Conservation (phyloP, 2,113 vertebrate genomes). For the Triplophysa rosa region DNA sequence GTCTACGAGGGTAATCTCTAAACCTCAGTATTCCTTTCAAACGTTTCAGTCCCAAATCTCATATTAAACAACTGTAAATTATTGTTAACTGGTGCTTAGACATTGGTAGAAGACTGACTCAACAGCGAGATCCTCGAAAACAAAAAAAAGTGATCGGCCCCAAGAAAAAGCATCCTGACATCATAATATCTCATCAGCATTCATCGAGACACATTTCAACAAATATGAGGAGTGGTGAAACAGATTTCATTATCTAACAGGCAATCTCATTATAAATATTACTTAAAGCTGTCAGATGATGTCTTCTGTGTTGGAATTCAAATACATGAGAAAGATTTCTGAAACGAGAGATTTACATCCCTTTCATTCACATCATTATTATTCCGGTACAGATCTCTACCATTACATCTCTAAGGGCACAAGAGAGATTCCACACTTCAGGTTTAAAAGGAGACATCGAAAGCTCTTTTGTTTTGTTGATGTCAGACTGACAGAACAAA, state of each 20-base stretch:
- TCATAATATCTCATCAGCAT: neutral
- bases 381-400: slow-evolving; percentile 1
- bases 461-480: neutral
- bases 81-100: neutral
- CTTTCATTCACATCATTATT: neutral
- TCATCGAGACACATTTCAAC: neutral
- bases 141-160: neutral
- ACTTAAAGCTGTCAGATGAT: slow-evolving; percentile 3
- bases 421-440: neutral
- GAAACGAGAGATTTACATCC: neutral
- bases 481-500: slow-evolving; percentile 8
- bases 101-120: neutral
- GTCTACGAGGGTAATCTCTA: too few species aligned
- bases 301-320: neutral
- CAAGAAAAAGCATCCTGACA: neutral
- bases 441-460: neutral
- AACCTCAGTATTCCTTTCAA: too few species aligned
- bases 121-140: neutral
- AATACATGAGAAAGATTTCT: neutral
- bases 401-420: neutral
- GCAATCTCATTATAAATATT: neutral
- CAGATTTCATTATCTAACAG: neutral
- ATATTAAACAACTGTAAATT: neutral
- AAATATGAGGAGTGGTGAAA: neutral
- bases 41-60: neutral